Base-by-base conservation (phyloP, 2,113 vertebrate species). In the Sorex fumeus region DNA sequence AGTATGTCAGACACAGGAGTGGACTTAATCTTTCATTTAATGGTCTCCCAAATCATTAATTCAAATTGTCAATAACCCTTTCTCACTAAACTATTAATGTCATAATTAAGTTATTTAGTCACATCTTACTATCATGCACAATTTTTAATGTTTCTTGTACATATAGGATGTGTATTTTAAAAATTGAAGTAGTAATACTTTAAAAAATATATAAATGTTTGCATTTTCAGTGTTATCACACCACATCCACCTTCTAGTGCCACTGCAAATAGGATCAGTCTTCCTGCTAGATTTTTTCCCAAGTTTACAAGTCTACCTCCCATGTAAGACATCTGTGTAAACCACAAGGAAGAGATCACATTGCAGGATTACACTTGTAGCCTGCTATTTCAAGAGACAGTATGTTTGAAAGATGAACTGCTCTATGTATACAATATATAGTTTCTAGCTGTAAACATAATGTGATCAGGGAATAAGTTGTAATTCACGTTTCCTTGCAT, bases 401-500 rank as follows among this genome's bases (percentile, higher is more conserved):
- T 15, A 28, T 16, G 3, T 11, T 8, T 80, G 50, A n/a, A 69
- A 67, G 45, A 69, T 53, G 8, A 9, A 43, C 36, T 69, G 6
- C 53, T 72, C 27, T 10, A 25, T 34, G 19, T 8, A 4, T 10
- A 23, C 18, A 12, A 12, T 67, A 34, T 10, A 67, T 62, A 83
- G 82, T 62, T 83, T 45, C 79, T 23, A 79, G 34, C 6, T n/a
- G 18, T 28, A 93, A 72, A 86, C 4, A 43, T 45, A 80, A 69
- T 25, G 19, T 28, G 27, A 62, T 71, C 21, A 70, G 27, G 21
- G 67, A 93, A 66, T 23, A 78, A 87, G 28, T 19, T 74, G 82
- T 64, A 92, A 36, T 72, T 84, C 57, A 93, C 18, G 7, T 66
- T 77, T 93, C 79, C 23, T 72, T 83, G 7, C 25, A n/a, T 66